Base-by-base conservation (phyloP, 2,888 invertebrate genomes). In the Cheilosia urbana region DNA sequence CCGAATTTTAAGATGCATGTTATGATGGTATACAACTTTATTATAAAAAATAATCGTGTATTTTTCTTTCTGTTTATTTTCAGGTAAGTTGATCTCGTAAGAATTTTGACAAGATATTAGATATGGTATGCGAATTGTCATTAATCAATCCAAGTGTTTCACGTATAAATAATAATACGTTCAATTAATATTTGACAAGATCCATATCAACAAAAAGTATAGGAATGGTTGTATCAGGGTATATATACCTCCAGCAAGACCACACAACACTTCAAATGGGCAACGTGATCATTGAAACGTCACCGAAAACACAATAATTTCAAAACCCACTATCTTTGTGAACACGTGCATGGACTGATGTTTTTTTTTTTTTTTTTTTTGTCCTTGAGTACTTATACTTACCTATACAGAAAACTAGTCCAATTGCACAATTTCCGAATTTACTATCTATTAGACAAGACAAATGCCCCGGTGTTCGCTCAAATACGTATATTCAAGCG, bases 341-440 rank as follows among this genome's bases (percentile, higher is more conserved):
- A 62, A 63, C 63, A 65, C 63, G 73, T 73, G 73, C 27, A 34
- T 21, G 13, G 62, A 63, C 55, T 72, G 21, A 55, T 21, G n/a
- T 63, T 65, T 7, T 30, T n/a, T 34, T 27, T 17, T 21, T 21
- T 63, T 65, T 7, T 30, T n/a, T 34, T 27, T 17, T 21, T 21
- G 19, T 30, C 6, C 17, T 13, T 21, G 51, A 34, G 15, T 24
- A 24, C 24, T 1, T 21, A 21, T 1, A 2, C 24, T 1, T 21
- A 21, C 2, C 2, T 0, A 17, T 3, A 63, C 2, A 62, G 17
- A 19, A 13, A 45, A 51, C 42, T 34, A 13, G 9, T 24, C 2
- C 57, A 30, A 66, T 75, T 66, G 49, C 65, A 75, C 65, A 75
- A 65, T 49, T 66, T 66, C 30, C 27, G n/a, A 55, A 73, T 45